Evolutionary conservation across 1,140 invertebrate genomes (phyloP).

Genomic region (Lordiphosa clarofinis): DNA sequence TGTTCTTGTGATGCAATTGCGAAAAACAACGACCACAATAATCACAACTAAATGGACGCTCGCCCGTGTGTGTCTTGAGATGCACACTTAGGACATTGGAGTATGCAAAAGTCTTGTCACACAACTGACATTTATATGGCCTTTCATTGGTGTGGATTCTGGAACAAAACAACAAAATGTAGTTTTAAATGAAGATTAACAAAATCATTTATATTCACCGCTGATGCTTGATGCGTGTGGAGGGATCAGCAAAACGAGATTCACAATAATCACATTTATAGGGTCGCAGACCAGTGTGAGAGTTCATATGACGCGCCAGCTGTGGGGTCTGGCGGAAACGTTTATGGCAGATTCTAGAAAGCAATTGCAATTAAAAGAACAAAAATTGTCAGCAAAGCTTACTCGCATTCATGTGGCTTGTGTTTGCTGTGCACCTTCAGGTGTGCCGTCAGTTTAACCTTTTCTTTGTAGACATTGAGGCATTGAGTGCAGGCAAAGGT

Average conservation of each 20-base stretch:
- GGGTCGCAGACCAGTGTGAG: constrained; percentile 80
- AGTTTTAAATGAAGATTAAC: no score
- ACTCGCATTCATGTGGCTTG: constrained; percentile 76
- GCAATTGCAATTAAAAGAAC: neutral
- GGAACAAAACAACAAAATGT: neutral
- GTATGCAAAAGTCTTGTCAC: constrained; percentile 60
- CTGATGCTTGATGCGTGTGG: constrained; percentile 82
- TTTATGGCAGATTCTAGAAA: constrained; percentile 64
- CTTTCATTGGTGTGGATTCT: constrained; percentile 74
- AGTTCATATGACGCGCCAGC: constrained; percentile 75
- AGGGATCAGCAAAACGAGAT: constrained; percentile 84
- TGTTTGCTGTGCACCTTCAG: constrained; percentile 71
- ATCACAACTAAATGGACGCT: constrained; percentile 55
- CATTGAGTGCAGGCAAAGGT: constrained; percentile 33
- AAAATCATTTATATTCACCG: constrained; percentile 55
- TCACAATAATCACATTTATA: constrained; percentile 87
- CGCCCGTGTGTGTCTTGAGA: constrained; percentile 62
- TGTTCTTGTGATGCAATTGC: constrained; percentile 64
- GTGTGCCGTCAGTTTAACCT: constrained; percentile 68
- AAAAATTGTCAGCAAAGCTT: neutral
- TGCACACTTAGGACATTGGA: constrained; percentile 71
- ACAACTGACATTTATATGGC: constrained; percentile 64
- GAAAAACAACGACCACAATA: constrained; percentile 53
- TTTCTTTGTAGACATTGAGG: constrained; percentile 69
- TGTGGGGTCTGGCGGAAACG: constrained; percentile 71